phyloP scores from a whole-genome alignment of 2,797 vertebrate species.

The Falco berigora region DNA sequence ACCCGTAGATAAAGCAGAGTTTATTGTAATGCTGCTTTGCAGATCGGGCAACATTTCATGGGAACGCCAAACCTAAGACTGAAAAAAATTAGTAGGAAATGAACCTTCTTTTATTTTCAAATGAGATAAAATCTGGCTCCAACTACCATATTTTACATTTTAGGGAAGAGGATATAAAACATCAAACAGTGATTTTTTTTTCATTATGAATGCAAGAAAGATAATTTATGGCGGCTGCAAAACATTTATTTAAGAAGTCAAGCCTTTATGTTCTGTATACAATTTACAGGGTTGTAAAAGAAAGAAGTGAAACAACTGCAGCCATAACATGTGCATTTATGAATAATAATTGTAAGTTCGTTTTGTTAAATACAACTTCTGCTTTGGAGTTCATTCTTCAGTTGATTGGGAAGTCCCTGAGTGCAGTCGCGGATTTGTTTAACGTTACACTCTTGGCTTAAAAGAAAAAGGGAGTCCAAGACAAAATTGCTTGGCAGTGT shows the following conservation, averaged over 20 bases:
- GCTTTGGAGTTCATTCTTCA: constrained; percentile 7
- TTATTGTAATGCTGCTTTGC: background rate
- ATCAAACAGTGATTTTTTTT: constrained; percentile 50
- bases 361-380: constrained; percentile 48
- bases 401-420: background rate
- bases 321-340: constrained; percentile 63
- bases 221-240: constrained; percentile 61
- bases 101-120: constrained; percentile 68
- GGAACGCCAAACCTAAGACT: constrained; percentile 17
- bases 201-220: constrained; percentile 62
- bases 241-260: constrained; percentile 65
- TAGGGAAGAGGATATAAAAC: constrained; percentile 66
- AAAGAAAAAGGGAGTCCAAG: background rate
- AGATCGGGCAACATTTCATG: constrained; percentile 12
- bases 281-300: constrained; percentile 66
- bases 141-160: constrained; percentile 68
- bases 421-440: background rate
- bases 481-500: background rate
- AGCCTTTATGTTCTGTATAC: constrained; percentile 61
- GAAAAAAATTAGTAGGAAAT: constrained; percentile 60
- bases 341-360: constrained; percentile 62
- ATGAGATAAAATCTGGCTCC: constrained; percentile 61
- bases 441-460: background rate
- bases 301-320: constrained; percentile 60
- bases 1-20: background rate